Base-by-base conservation (phyloP, 2,888 invertebrate genomes). In the Plagodis dolabraria region DNA sequence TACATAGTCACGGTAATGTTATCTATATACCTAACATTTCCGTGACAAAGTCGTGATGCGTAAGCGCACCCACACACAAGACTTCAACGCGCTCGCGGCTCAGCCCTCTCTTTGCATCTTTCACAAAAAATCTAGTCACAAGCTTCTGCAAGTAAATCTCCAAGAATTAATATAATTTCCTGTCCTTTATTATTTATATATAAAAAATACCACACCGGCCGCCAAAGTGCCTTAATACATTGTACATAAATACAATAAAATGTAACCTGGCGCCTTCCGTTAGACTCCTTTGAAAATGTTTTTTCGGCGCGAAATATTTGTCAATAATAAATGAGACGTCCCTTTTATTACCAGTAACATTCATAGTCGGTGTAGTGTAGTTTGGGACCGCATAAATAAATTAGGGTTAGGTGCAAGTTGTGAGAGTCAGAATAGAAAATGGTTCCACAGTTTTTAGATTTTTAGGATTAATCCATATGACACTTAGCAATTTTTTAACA, bases 321-420 rank as follows among this genome's bases (percentile, higher is more conserved):
- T 91, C 88, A 92, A 91, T 90, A 92, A 90, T 92, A 91, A 92
- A 89, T 91, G 88, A 92, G 91, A 89, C 87, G 89, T 92, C 82
- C 87, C 77, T 87, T 91, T 90, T 91, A 91, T 89, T 84, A 81
- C 79, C 72, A 75, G 80, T 77, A 85, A 85, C 83, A 83, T 86
- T 85, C 82, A 83, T 80, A 70, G 81, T 69, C 76, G 71, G 74
- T 77, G 79, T 76, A 77, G 76, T 80, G 76, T 76, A 80, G 82
- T 79, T 81, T 80, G 79, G 79, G 82, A 73, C 79, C 82, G 78
- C 80, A 83, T 82, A 79, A 82, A 85, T 87, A 83, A 77, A 79
- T 77, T 76, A 69, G 71, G 53, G 69, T 65, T 51, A 46, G 81
- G 74, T 62, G 38, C 64, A 72, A 74, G 59, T 53, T 50, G 51